phyloP scores from a whole-genome alignment of 2,113 vertebrate species.

The Megaleporinus macrocephalus region DNA sequence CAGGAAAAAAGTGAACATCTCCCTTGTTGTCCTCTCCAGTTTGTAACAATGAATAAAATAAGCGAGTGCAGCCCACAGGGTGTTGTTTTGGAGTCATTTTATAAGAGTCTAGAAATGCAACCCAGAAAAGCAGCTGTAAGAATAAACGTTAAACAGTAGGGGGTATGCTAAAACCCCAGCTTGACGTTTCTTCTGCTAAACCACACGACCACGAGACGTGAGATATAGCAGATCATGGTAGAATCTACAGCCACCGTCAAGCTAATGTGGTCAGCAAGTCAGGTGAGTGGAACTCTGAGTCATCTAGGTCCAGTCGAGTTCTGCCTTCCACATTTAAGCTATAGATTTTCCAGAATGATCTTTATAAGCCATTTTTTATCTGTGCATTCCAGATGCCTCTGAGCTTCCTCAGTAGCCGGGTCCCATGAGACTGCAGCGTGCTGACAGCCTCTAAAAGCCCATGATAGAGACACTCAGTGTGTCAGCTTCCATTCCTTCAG shows the following conservation, averaged over 20 bases:
- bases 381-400: constrained; percentile 8
- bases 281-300: background rate
- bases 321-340: background rate
- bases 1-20: background rate
- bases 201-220: background rate
- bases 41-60: constrained; percentile 33
- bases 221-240: background rate
- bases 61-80: constrained; percentile 7
- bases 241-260: background rate
- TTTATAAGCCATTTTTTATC: constrained; percentile 21
- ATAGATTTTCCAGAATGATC: background rate
- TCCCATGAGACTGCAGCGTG: constrained; percentile 31
- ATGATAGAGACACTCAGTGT: constrained; percentile 46
- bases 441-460: constrained; percentile 48
- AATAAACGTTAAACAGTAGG: background rate
- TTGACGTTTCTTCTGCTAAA: background rate
- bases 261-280: background rate
- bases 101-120: background rate
- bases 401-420: background rate
- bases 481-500: constrained; percentile 52
- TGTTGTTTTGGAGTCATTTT: background rate
- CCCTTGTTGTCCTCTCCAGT: constrained; percentile 10
- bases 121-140: background rate
- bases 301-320: background rate
- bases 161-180: background rate